phyloP scores from a whole-genome alignment of 2,888 invertebrate genomes.

The Spisula solida region DNA sequence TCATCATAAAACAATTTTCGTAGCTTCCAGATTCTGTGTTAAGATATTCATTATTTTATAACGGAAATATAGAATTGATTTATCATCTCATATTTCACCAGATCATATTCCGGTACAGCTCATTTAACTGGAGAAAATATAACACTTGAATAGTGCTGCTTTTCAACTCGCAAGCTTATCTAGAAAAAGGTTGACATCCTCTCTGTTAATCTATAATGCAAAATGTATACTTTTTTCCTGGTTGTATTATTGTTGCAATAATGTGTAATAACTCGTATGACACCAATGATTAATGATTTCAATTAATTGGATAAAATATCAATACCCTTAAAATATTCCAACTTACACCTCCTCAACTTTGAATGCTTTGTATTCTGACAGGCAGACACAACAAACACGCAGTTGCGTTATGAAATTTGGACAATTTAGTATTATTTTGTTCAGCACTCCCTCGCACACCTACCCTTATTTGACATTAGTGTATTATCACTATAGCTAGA shows the following conservation, averaged over 20 bases:
- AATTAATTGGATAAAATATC: no score
- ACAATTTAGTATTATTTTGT: no score
- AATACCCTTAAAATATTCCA: no score
- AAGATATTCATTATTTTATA: conserved; percentile 31
- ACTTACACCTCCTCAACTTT: no score
- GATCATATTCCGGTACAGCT: neutral
- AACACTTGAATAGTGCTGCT: conserved; percentile 4
- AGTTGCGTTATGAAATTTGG: no score
- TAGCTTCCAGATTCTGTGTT: conserved; percentile 11
- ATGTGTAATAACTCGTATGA: no score
- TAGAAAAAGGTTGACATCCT: neutral
- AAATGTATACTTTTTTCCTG: neutral
- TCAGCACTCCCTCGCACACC: no score
- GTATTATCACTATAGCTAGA: no score
- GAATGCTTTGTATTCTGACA: no score
- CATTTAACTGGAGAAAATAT: neutral
- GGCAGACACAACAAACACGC: no score
- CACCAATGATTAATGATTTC: no score
- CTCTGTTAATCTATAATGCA: neutral
- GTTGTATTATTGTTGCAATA: neutral
- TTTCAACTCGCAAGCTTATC: neutral
- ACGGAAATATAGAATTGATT: conserved; percentile 21
- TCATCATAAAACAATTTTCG: conserved; percentile 4
- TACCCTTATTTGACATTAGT: no score
- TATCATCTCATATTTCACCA: neutral